phyloP scores from a whole-genome alignment of 2,113 vertebrate species.

The Hiodon tergisus region DNA sequence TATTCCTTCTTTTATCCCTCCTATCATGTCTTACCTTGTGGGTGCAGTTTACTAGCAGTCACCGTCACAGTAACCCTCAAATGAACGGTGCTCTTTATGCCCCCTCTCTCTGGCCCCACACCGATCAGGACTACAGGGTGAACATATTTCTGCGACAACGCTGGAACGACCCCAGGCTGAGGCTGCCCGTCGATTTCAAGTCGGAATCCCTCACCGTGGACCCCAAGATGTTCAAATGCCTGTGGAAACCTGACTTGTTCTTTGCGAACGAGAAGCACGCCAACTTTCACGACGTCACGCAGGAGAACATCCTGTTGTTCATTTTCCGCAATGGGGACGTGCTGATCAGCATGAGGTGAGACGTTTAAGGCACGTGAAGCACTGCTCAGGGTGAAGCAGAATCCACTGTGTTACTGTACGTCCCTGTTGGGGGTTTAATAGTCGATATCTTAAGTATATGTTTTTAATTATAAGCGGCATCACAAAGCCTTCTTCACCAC shows the following conservation, averaged over 20 bases:
- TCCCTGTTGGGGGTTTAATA: too few relatives aligned
- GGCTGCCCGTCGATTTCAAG: conserved; percentile 84
- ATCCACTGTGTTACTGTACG: too few relatives aligned
- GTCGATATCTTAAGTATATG: too few relatives aligned
- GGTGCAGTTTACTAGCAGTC: too few relatives aligned
- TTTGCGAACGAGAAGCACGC: conserved; percentile 97
- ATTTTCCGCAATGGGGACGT: conserved; percentile 94
- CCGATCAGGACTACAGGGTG: conserved; percentile 83
- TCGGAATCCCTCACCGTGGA: conserved; percentile 87
- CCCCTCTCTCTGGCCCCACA: not conserved
- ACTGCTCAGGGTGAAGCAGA: too few relatives aligned
- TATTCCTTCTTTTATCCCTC: too few relatives aligned
- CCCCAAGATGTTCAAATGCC: conserved; percentile 94
- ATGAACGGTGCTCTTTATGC: conserved; percentile 1
- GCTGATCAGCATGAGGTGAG: conserved; percentile 92
- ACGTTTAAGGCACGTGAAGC: not conserved
- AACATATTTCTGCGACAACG: conserved; percentile 94
- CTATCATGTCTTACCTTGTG: too few relatives aligned
- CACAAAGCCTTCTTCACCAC: too few relatives aligned
- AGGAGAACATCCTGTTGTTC: conserved; percentile 94
- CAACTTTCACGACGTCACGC: conserved; percentile 95
- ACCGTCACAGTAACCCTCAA: too few relatives aligned
- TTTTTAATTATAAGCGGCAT: too few relatives aligned
- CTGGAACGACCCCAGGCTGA: conserved; percentile 92
- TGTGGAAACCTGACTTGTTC: conserved; percentile 97